Conservation (phyloP, 2,888 invertebrate species). For the Stenchaetothrips biformis region DNA sequence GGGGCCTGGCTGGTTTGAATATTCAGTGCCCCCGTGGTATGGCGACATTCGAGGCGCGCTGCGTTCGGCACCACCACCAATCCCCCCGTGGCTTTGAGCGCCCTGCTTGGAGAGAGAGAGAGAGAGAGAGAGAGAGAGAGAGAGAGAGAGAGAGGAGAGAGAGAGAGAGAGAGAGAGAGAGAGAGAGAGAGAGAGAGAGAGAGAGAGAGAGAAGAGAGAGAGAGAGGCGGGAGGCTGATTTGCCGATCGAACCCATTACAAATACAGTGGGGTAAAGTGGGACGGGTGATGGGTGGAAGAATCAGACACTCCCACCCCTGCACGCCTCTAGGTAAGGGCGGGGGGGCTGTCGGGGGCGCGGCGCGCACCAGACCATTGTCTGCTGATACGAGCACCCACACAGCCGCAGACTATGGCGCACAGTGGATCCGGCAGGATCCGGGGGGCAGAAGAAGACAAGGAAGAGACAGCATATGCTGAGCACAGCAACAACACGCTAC, state of each 20-base stretch:
- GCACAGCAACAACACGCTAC: not conserved
- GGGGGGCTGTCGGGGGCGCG: not conserved
- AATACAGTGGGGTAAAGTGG: not conserved
- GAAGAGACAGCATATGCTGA: too few relatives aligned
- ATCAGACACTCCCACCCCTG: not conserved
- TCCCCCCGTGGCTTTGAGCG: too few relatives aligned
- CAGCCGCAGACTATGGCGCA: too few relatives aligned
- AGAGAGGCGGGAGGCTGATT: too few relatives aligned
- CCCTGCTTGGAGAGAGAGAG: too few relatives aligned
- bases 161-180: too few relatives aligned
- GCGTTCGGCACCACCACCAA: not conserved
- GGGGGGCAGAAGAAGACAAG: not conserved
- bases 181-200: too few relatives aligned
- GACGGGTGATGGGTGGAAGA: not conserved
- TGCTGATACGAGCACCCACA: too few relatives aligned
- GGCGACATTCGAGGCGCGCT: not conserved
- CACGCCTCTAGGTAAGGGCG: not conserved
- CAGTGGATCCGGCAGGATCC: too few relatives aligned
- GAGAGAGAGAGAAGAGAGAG: too few relatives aligned
- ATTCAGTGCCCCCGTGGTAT: not conserved
- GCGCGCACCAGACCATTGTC: not conserved
- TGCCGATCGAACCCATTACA: slow-evolving; percentile 10
- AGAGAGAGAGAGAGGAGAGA: not conserved
- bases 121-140: too few relatives aligned
- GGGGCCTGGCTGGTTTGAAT: not conserved